Conservation (phyloP, 2,797 vertebrate species). For the Anguilla obscura region DNA sequence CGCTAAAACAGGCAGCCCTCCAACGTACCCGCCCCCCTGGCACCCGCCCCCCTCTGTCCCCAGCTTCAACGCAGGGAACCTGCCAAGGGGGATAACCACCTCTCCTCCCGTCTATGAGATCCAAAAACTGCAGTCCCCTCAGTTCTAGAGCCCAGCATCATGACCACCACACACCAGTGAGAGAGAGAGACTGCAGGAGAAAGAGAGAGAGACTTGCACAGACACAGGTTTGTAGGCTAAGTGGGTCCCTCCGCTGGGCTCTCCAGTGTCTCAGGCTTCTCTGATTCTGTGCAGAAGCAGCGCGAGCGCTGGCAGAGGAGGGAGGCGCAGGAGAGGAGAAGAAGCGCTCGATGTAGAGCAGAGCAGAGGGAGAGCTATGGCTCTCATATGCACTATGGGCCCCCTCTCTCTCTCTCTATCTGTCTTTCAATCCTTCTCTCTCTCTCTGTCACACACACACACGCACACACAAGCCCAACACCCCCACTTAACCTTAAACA, state of each 20-base stretch:
- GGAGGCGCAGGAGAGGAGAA: not conserved
- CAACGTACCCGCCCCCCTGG: not conserved
- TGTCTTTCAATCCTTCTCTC: not conserved
- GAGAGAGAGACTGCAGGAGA: conserved; percentile 29
- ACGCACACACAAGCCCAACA: not conserved
- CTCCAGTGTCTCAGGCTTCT: conserved; percentile 4
- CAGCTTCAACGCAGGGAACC: not conserved
- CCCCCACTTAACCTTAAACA: not conserved
- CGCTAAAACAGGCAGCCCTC: not conserved
- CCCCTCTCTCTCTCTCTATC: not conserved
- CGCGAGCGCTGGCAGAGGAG: no score
- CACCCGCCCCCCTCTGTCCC: not conserved
- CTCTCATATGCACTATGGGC: not conserved
- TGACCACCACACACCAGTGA: not conserved
- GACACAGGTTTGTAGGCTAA: not conserved
- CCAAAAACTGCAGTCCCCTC: not conserved
- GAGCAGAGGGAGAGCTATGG: not conserved
- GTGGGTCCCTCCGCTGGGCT: not conserved
- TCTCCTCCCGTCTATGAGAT: not conserved
- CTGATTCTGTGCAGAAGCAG: not conserved
- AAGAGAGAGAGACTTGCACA: not conserved
- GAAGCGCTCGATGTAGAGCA: not conserved
- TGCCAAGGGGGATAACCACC: not conserved
- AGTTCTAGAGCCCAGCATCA: not conserved
- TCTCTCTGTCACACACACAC: not conserved